Base-by-base conservation (phyloP, 2,113 vertebrate species). In the Proterorhinus semilunaris region DNA sequence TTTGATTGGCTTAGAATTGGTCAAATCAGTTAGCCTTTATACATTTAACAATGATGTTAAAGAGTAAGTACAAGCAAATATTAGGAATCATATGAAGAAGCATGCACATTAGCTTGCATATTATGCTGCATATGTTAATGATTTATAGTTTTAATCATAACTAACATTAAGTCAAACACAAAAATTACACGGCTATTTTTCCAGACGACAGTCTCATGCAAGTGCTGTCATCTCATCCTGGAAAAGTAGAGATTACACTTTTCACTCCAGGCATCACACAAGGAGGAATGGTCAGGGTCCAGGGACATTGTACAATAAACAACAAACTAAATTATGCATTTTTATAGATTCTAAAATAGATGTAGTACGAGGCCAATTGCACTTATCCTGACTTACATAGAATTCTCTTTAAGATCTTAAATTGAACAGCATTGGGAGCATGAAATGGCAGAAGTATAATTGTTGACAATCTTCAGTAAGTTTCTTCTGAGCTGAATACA, bases 1-100 rank as follows among this genome's bases (percentile, higher is more conserved):
- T 81, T 74, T 84, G 74, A 89, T 84, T 82, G 72, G 77, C 74
- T 80, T 81, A 75, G 12, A 17, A 13, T 12, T 15, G 43, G 7
- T 62, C 3, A 71, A 72, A 74, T 83, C 12, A 65, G 66, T 49
- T 65, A 17, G 49, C 11, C 74, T 11, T 72, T 58, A 6, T 44
- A n/a, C 27, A 44, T 5, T 81, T 78, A 36, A 81, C 75, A 73
- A 42, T 72, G 6, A 79, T 59, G 51, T 47, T 21, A 21, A 21
- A 21, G 10, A 7, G 45, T 45, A n/a, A 8, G 65, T 43, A 54
- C 16, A 36, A 65, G n/a, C 1, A 36, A 62, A 42, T 59, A 13
- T 8, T 54, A 17, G 13, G 27, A 11, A 63, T 10, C 17, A 58
- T 1, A 42, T n/a, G 58, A 12, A 66, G 68, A 10, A 16, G 57